A percentile compares a stretch with the other conserved stretches of the same genome.
These are phyloP conservation scores for Harpegnathos saltator DNA, from an alignment of 1,140 invertebrate genomes.

Conservation along the genomic window DNA sequence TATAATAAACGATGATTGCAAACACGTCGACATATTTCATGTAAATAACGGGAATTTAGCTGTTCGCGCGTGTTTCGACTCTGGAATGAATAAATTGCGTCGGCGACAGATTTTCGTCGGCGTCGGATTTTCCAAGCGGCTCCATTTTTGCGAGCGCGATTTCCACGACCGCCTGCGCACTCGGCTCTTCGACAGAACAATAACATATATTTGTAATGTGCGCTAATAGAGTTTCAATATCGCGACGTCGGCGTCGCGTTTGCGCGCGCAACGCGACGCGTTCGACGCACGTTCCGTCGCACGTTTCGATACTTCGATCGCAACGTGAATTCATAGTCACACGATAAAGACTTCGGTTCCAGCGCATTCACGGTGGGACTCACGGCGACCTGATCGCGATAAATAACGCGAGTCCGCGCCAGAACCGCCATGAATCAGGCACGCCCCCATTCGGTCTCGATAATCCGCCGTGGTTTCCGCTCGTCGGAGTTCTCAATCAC, in stretches of 20 bases:
- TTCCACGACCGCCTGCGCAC: not conserved
- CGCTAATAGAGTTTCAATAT: slow-evolving; percentile 10
- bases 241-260: not conserved
- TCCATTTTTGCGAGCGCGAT: not conserved
- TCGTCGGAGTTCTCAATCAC: not conserved
- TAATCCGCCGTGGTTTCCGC: slow-evolving; percentile 35
- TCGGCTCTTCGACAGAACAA: too few relatives aligned
- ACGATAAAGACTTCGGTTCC: not conserved
- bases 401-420: slow-evolving; percentile 30
- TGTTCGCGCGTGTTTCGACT: too few relatives aligned
- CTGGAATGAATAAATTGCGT: slow-evolving; percentile 11
- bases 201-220: not conserved
- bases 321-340: not conserved
- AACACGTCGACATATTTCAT: slow-evolving; percentile 26
- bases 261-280: too few relatives aligned
- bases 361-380: not conserved
- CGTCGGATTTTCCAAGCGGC: too few relatives aligned
- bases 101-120: slow-evolving; percentile 3
- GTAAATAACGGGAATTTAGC: not conserved
- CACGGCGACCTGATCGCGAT: slow-evolving; percentile 29
- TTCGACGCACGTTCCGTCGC: not conserved
- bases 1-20: slow-evolving; percentile 34
- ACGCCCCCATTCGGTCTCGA: slow-evolving; percentile 63
- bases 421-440: slow-evolving; percentile 36
- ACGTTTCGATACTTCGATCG: too few relatives aligned